Evolutionary conservation across 2,113 vertebrate genomes (phyloP), one percentile per base, ranked within the genome.

Genomic region (Corynorhinus townsendii): DNA sequence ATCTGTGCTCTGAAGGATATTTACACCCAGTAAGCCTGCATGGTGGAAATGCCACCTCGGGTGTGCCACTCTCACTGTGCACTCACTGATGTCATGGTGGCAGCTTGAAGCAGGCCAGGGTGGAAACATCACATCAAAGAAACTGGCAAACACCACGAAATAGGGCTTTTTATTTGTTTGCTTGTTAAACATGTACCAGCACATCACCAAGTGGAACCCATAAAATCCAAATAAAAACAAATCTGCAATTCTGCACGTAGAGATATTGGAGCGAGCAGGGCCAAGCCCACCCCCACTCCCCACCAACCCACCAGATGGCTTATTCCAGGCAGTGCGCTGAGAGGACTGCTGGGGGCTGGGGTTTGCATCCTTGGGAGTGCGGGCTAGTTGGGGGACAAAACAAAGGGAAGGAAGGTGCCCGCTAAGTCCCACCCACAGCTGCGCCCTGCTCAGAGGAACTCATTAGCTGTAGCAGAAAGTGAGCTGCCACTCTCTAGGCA

Each of bases 141-240:
- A 92, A 80, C 5, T 16, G 71, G 59, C 28, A 75, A 80, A 84
- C 40, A 28, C 28, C 38, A 30, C 12, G 26, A 33, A 11, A 22
- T 17, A n/a, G 64, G 40, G 8, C n/a, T 82, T 35, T 91, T 82
- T 26, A 16, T 64, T n/a, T 75, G 43, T 43, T 45, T 54, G 82
- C 49, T 87, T 59, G 59, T 35, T 73, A 92, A 93, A 54, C 38
- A 11, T 28, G 77, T 43, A 62, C 52, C 35, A 91, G 47, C 47
- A 91, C 6, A 26, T 7, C 9, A 1, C 6, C 43, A 45, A 35
- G 1, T 49, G 17, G 69, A 93, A 47, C 35, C 47, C 28, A 17
- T 33, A 45, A 86, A 91, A 69, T 19, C 5, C 14, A 90, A 56
- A 64, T 33, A 71, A 71, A 71, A 71, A 73, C 14, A 28, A 77